Base-by-base conservation (phyloP, 2,113 vertebrate genomes). In the Sarotherodon lohbergeri region DNA sequence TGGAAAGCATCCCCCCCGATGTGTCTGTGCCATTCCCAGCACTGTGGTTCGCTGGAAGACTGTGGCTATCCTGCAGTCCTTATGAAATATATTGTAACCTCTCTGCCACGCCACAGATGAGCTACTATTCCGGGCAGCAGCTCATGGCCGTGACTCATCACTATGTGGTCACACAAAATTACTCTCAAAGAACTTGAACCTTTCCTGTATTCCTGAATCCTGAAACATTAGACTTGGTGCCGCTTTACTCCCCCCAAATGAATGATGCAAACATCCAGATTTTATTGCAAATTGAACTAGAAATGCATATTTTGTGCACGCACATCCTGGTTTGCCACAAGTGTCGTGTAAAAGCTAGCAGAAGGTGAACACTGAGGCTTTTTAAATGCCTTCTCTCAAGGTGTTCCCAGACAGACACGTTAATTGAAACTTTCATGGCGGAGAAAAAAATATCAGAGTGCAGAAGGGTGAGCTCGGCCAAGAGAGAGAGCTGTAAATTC, bases 81-180 rank as follows among this genome's bases (percentile, higher is more conserved):
- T 63, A 84, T 89, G 68, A 90, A 87, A 90, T 89, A 87, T 81
- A 84, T 73, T 86, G 41, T 55, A 87, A 63, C 68, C 88, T 83
- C 89, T 48, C 80, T 66, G 80, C 59, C 87, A 66, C 84, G 89
- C 85, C 93, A 93, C 91, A 90, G 89, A 93, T 88, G 89, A 90
- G 90, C 87, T 87, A 63, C 93, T 95, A 91, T 96, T 95, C 94
- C 89, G 43, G 92, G 90, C 89, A 94, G 91, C 54, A 66, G 83
- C 86, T 92, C 89, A 81, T 90, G 78, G 85, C 68, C 78, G 79
- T 95, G 95, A 95, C 90, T 95, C 94, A 96, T 93, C 93, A 83
- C 86, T 86, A 41, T 92, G 92, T 92, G 94, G 90, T 93, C 87
- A 90, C 88, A 90, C 24, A 11, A 80, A 92, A 93, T 94, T 79